Base-by-base conservation (phyloP, 2,113 vertebrate species). In the Bolborhynchus lineola region DNA sequence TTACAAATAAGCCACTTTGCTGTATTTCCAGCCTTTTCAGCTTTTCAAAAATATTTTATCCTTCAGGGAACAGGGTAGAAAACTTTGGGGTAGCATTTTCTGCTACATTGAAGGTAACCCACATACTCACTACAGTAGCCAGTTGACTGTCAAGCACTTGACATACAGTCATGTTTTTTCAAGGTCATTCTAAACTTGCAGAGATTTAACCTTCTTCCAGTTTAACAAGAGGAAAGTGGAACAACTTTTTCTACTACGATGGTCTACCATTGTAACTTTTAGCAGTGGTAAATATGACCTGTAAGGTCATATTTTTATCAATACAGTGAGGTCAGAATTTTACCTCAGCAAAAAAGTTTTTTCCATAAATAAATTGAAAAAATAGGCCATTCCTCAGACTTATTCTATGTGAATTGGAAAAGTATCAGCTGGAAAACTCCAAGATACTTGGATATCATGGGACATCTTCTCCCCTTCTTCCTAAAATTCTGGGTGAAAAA, bases 111-210 rank as follows among this genome's bases (percentile, higher is more conserved):
- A 92, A 74, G 44, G 82, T 90, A 94, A 88, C 63, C 84, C 92
- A 50, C 33, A 76, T 86, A 60, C 6, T 65, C 42, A 37, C 35
- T 59, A 53, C 46, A 84, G 47, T 21, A 85, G 62, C 53, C 65
- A 88, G 79, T 21, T 86, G 82, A 92, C 76, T 90, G 47, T 81
- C 80, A 93, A 92, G 37, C 55, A 68, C 72, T 90, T 92, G 68
- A 86, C 88, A 93, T 12, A 92, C 10, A 62, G 75, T 65, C 19
- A 35, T 65, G 13, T 21, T 26, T 93, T 84, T 90, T 60, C 71
- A 92, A 95, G 86, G 75, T 92, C 84, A 86, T 83, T 82, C 75
- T 94, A 62, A 72, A 76, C 68, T 88, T 88, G 70, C 50, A 96
- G 42, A 94, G 57, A 60, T 93, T 78, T 88, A 88, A 91, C 68